phyloP scores from a whole-genome alignment of 1,140 invertebrate species.

The Argopecten irradians region DNA sequence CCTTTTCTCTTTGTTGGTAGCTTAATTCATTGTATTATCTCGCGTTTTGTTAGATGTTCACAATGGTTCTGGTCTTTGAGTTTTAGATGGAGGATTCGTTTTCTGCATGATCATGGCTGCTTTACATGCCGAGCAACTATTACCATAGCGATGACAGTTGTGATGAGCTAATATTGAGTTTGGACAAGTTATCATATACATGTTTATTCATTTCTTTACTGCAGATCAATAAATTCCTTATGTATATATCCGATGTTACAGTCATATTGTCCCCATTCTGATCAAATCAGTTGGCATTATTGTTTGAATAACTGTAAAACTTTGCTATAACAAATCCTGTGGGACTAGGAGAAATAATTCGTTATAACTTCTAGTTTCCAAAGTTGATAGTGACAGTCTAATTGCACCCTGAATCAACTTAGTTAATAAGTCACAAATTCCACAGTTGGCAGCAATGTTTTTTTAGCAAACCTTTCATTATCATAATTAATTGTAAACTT shows the following conservation, averaged over 20 bases:
- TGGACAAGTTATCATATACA: neutral
- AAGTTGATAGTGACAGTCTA: too few relatives aligned
- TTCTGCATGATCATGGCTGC: neutral
- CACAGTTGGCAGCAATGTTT: too few relatives aligned
- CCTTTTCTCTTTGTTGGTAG: neutral
- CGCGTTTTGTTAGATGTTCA: neutral
- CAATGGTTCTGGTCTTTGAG: constrained; percentile 22
- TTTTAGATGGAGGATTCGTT: neutral
- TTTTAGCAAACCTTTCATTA: too few relatives aligned
- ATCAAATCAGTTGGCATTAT: neutral
- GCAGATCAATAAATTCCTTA: neutral
- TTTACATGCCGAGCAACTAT: neutral
- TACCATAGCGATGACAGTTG: constrained; percentile 16
- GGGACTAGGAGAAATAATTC: too few relatives aligned
- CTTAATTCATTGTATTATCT: constrained; percentile 18
- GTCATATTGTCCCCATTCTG: neutral
- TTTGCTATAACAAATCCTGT: too few relatives aligned
- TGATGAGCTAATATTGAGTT: neutral
- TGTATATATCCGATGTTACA: neutral
- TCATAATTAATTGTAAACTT: too few relatives aligned
- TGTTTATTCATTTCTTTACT: neutral
- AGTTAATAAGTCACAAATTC: too few relatives aligned
- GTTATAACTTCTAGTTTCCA: too few relatives aligned
- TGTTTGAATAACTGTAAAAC: neutral
- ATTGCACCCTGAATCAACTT: too few relatives aligned